Percentiles rank a stretch among this genome's conserved stretches.
Conservation (phyloP, 1,140 invertebrate genomes). For the Chionoecetes opilio region DNA sequence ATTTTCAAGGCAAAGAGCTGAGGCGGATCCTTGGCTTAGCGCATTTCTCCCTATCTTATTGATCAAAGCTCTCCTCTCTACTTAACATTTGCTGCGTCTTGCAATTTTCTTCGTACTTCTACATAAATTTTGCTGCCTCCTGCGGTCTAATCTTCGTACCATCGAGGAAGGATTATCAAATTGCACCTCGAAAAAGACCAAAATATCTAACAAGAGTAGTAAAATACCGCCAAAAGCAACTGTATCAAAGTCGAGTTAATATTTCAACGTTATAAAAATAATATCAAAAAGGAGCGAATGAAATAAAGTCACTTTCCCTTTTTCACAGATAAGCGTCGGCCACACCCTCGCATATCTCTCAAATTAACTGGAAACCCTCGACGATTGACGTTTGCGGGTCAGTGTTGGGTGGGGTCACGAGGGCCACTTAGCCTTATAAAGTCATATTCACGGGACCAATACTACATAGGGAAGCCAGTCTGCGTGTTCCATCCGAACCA, state of each 20-base stretch:
- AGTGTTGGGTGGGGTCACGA: not conserved
- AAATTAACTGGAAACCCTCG: not conserved
- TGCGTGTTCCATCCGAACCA: not conserved
- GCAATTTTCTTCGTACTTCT: not conserved
- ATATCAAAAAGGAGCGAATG: not conserved
- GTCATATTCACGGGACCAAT: not conserved
- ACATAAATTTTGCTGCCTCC: not conserved
- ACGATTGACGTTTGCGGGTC: not conserved
- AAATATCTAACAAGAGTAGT: not conserved
- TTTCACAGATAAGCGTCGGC: not conserved
- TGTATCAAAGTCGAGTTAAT: not conserved
- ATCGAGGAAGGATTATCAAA: not conserved
- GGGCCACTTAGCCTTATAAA: not conserved
- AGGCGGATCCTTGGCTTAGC: not conserved
- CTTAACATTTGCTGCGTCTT: not conserved
- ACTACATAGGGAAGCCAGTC: not conserved
- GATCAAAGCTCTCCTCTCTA: not conserved
- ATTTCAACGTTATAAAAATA: not conserved
- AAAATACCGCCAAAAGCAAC: not conserved
- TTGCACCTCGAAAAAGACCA: not conserved
- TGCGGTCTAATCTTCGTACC: not conserved
- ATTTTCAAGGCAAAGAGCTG: too few species aligned
- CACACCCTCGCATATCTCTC: constrained; percentile 15
- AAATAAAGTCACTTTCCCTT: not conserved
- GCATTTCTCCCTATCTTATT: not conserved